phyloP scores from a whole-genome alignment of 2,888 invertebrate genomes.

The Microctonus brassicae region DNA sequence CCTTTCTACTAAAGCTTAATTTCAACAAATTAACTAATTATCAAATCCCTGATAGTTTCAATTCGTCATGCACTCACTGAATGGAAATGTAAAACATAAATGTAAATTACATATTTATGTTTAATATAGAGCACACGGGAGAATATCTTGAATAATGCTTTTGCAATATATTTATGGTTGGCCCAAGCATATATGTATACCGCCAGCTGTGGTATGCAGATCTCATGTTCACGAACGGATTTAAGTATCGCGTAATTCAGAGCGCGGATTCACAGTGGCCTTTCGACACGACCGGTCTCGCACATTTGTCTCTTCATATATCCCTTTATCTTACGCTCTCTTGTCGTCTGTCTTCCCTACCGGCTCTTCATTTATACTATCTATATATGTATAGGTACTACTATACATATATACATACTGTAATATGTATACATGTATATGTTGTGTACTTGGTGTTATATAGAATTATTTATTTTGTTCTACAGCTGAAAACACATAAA shows the following conservation, averaged over 20 bases:
- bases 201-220: slow-evolving; percentile 55
- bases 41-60: no score
- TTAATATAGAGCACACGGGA: background rate
- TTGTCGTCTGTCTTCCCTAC: slow-evolving; percentile 32
- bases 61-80: no score
- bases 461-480: slow-evolving; percentile 16
- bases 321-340: slow-evolving; percentile 16
- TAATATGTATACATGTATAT: no score
- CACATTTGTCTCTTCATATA: slow-evolving; percentile 39
- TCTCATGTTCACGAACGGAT: slow-evolving; percentile 56
- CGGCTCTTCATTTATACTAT: slow-evolving; percentile 15
- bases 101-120: background rate
- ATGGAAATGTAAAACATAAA: background rate
- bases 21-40: no score
- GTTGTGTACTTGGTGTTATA: background rate
- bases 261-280: slow-evolving; percentile 39
- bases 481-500: slow-evolving; percentile 12
- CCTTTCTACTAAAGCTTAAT: no score
- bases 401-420: background rate
- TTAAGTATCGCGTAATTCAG: slow-evolving; percentile 62
- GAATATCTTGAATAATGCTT: slow-evolving; percentile 41
- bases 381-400: slow-evolving; percentile 4
- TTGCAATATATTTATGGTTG: slow-evolving; percentile 42
- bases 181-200: background rate
- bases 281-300: slow-evolving; percentile 43